These are phyloP conservation scores for Drosophila falleni DNA, from an alignment of 2,888 invertebrate genomes.

Conservation along the genomic window DNA sequence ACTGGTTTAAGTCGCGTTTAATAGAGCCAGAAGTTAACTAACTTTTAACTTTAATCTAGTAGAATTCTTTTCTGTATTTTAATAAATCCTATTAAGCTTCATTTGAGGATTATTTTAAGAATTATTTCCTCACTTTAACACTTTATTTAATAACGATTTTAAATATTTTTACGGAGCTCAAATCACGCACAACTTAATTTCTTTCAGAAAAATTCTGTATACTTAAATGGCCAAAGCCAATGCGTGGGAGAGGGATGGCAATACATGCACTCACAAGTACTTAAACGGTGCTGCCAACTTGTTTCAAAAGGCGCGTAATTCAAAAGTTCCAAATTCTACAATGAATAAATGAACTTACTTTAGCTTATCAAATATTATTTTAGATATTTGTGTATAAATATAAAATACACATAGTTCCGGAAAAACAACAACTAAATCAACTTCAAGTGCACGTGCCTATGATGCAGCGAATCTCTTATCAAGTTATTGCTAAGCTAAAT, in stretches of 20 bases:
- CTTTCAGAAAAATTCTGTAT: constrained; percentile 68
- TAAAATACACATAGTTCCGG: constrained; percentile 4
- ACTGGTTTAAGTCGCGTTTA: constrained; percentile 46
- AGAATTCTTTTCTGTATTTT: not conserved
- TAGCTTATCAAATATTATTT: not conserved
- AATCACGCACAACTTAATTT: constrained; percentile 42
- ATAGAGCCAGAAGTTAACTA: not conserved
- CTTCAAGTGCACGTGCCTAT: constrained; percentile 32
- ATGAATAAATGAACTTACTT: not conserved
- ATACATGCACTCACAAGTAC: not conserved
- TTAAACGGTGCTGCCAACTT: constrained; percentile 37
- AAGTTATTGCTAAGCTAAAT: constrained; percentile 11
- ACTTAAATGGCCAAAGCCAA: constrained; percentile 44
- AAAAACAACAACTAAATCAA: constrained; percentile 1
- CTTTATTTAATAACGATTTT: not conserved
- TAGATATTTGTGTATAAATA: no score
- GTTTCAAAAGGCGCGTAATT: constrained; percentile 26
- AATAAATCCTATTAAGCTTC: not conserved
- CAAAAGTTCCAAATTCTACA: constrained; percentile 3
- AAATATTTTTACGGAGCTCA: constrained; percentile 22
- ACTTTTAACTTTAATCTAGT: not conserved
- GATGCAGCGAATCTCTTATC: constrained; percentile 39
- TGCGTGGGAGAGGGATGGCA: constrained; percentile 30
- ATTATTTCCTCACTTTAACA: not conserved
- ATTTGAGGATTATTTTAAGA: not conserved